A percentile compares a stretch with the other conserved stretches of the same genome.
Evolutionary conservation across 2,888 invertebrate genomes (phyloP).

Genomic region (Protophormia terraenovae): DNA sequence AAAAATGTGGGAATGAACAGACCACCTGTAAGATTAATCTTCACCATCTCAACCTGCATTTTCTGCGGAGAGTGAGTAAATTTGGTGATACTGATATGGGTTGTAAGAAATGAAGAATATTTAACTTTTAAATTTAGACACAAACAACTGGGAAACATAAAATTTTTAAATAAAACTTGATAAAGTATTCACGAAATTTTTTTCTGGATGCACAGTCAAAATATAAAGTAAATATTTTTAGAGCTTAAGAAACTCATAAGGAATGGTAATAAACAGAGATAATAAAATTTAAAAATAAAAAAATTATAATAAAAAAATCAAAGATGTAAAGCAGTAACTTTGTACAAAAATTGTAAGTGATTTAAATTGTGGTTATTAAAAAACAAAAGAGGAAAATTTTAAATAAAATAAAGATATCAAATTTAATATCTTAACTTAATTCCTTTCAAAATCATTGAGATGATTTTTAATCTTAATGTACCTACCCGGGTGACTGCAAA

Average conservation of each 20-base stretch:
- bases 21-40: constrained; percentile 74
- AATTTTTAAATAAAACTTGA: not conserved
- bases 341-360: not conserved
- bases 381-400: too few species aligned
- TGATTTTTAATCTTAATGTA: too few species aligned
- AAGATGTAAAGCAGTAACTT: not conserved
- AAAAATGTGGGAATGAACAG: constrained; percentile 20
- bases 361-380: too few species aligned
- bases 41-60: constrained; percentile 28
- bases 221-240: not conserved
- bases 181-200: not conserved
- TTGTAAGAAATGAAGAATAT: not conserved
- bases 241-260: not conserved
- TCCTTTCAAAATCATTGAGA: too few species aligned
- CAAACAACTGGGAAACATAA: not conserved
- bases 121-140: not conserved
- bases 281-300: not conserved
- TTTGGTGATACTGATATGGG: not conserved
- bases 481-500: too few species aligned
- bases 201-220: not conserved
- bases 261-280: not conserved
- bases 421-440: too few species aligned
- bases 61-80: not conserved
- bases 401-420: too few species aligned
- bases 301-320: not conserved